Conservation (phyloP, 2,888 invertebrate genomes). For the Drosophila anomalata region DNA sequence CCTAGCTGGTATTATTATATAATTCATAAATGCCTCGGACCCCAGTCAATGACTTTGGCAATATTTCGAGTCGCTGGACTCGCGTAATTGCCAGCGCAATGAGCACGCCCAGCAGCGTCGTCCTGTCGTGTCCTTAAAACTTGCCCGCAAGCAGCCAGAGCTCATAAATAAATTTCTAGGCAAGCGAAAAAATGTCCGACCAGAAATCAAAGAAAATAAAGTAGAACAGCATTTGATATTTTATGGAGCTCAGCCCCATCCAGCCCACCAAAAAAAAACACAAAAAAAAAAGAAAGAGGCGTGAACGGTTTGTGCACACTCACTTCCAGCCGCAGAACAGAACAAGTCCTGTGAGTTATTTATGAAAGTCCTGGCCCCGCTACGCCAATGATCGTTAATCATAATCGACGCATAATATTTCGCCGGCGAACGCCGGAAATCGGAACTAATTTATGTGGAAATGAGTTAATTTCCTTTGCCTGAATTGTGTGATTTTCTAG, state of each 20-base stretch:
- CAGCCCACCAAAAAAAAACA: conserved; percentile 4
- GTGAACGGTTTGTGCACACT: conserved; percentile 56
- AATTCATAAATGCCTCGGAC: conserved; percentile 64
- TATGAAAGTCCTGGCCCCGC: conserved; percentile 39
- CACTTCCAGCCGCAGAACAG: conserved; percentile 24
- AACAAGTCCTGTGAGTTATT: conserved; percentile 40
- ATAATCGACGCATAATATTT: conserved; percentile 80
- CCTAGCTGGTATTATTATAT: conserved; percentile 40
- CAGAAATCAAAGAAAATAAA: conserved; percentile 27
- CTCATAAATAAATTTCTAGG: conserved; percentile 71
- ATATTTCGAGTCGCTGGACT: conserved; percentile 48
- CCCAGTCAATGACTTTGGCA: conserved; percentile 70
- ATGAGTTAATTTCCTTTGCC: conserved; percentile 80
- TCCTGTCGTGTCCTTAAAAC: conserved; percentile 63
- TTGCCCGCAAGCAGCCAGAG: conserved; percentile 50
- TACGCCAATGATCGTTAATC: conserved; percentile 78
- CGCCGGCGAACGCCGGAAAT: conserved; percentile 51
- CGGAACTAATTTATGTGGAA: conserved; percentile 81
- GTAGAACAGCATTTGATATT: conserved; percentile 23
- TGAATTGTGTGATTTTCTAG: conserved; percentile 72
- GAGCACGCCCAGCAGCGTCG: conserved; percentile 51
- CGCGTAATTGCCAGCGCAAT: conserved; percentile 62
- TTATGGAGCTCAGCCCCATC: conserved; percentile 19
- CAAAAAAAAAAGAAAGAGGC: conserved; percentile 12
- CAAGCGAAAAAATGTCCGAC: conserved; percentile 28